Conservation (phyloP, 2,113 vertebrate species). For the Labrus mixtus region DNA sequence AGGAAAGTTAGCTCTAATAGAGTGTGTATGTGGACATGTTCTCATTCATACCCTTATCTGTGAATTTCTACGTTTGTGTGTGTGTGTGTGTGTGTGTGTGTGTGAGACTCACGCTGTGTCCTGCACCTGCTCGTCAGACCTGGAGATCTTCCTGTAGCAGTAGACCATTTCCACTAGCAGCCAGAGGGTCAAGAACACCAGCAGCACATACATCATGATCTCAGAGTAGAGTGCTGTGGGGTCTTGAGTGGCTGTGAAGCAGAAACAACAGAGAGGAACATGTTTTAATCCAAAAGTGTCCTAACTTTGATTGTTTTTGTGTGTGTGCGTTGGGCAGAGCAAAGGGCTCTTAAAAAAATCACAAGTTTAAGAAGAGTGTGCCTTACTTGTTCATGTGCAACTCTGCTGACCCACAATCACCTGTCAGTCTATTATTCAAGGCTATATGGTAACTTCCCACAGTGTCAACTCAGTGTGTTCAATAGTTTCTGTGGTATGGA, state of each 20-base stretch:
- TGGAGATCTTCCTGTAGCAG: constrained; percentile 98
- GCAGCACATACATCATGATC: constrained; percentile 98
- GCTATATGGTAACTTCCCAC: background rate
- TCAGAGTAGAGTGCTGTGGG: constrained; percentile 92
- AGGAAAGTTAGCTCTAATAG: background rate
- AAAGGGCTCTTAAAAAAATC: constrained; percentile 9
- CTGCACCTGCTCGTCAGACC: constrained; percentile 91
- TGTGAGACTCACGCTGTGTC: constrained; percentile 91
- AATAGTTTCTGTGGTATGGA: background rate
- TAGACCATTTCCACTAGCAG: constrained; percentile 97
- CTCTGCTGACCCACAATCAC: constrained; percentile 13
- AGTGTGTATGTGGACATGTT: background rate
- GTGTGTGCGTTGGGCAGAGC: constrained; percentile 6
- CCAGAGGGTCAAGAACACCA: constrained; percentile 97
- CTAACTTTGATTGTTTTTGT: background rate
- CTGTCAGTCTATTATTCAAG: background rate
- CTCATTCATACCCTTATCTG: background rate
- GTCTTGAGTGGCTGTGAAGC: constrained; percentile 86
- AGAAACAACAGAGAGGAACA: constrained; percentile 46
- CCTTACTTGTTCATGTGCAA: constrained; percentile 24
- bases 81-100: too few species aligned
- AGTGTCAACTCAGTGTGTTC: constrained; percentile 5
- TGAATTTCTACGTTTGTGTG: constrained; percentile 2
- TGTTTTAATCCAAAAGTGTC: constrained; percentile 61
- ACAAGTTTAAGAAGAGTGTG: constrained; percentile 10